Conservation (phyloP, 2,888 invertebrate genomes). For the Urechis unicinctus region DNA sequence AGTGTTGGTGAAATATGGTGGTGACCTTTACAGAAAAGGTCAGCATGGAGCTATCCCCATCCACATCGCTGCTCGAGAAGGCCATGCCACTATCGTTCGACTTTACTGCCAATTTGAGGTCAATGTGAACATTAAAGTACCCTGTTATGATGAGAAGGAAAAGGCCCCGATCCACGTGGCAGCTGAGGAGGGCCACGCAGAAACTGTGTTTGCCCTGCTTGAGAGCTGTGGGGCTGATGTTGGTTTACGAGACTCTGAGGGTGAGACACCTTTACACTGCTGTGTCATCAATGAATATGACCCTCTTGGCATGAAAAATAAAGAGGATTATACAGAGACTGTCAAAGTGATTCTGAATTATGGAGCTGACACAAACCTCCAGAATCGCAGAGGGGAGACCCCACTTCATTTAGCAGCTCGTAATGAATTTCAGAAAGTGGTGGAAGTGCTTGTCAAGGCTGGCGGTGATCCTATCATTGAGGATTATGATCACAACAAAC, state of each 20-base stretch:
- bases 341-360: slow-evolving; percentile 19
- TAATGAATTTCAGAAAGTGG: slow-evolving; percentile 24
- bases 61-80: slow-evolving; percentile 25
- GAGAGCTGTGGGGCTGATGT: slow-evolving; percentile 20
- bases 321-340: slow-evolving; percentile 24
- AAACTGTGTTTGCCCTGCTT: slow-evolving; percentile 16
- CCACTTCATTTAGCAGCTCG: slow-evolving; percentile 24
- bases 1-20: slow-evolving; percentile 19
- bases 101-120: slow-evolving; percentile 18
- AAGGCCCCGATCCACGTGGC: slow-evolving; percentile 24
- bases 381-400: slow-evolving; percentile 23
- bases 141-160: slow-evolving; percentile 23
- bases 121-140: slow-evolving; percentile 22
- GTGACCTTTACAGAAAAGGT: slow-evolving; percentile 22
- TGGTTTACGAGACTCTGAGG: slow-evolving; percentile 20
- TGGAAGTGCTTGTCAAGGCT: slow-evolving; percentile 19
- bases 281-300: slow-evolving; percentile 20
- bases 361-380: slow-evolving; percentile 19
- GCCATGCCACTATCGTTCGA: slow-evolving; percentile 18
- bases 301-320: slow-evolving; percentile 24
- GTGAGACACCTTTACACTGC: slow-evolving; percentile 22
- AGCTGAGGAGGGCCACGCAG: slow-evolving; percentile 22
- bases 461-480: slow-evolving; percentile 20
- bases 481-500: slow-evolving; percentile 19
- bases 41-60: slow-evolving; percentile 23